Evolutionary conservation across 1,140 invertebrate species (phyloP), one percentile per base, ranked within the genome.

Genomic region (Palaemon carinicauda): DNA sequence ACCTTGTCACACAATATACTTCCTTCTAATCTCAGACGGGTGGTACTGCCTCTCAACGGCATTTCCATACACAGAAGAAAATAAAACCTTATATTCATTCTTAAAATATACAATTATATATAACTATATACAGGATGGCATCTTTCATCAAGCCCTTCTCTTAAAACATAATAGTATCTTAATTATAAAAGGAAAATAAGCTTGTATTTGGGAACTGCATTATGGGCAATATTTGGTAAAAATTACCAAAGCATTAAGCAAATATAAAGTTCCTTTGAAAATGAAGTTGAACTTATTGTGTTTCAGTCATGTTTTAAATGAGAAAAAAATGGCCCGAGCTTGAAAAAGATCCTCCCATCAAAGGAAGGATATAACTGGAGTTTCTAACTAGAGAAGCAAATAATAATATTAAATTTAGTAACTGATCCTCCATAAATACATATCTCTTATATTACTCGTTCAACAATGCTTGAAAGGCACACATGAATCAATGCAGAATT

Each of bases 261-360:
- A 85, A 86, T 86, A 77, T 60, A 31, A 73, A 75, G 69, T 51
- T 81, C 78, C 29, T 83, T 27, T 24, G 31, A 69, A 78, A 78
- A 86, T 51, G n/a, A 65, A 86, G 74, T 51, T 53, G 53, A 71
- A 69, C n/a, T 56, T 21, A 84, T 17, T 80, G 77, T 86, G 84
- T 86, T 86, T 86, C 83, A 69, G 79, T 86, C 77, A 86, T 86
- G 74, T 86, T 71, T 75, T 69, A 73, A 85, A 79, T 74, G 83
- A 85, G 31, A 56, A 69, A 86, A 73, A 56, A 27, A 31, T 86
- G 80, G 65, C 53, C 41, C 24, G 33, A 51, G 27, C 75, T 86
- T 41, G 41, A 41, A 41, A 80, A 73, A 80, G 77, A 80, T 80
- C 50, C 54, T 86, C 84, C 84, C 80, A 86, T 86, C 84, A 86